These are phyloP conservation scores for Sylvia atricapilla DNA, from an alignment of 2,113 vertebrate genomes.

Conservation along the genomic window DNA sequence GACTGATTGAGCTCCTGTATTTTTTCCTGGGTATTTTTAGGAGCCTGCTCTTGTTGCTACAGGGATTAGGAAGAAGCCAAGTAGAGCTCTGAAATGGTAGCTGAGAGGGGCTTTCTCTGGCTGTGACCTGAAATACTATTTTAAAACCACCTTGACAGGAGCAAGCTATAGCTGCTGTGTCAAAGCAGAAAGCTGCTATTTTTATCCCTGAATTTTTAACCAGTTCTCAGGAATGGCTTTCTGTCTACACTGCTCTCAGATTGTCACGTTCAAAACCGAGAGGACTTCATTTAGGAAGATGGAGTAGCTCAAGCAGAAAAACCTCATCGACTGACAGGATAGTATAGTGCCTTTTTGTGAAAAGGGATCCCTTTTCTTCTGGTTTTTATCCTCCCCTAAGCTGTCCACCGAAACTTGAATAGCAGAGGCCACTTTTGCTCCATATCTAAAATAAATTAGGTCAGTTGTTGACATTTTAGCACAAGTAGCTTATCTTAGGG, in stretches of 20 bases:
- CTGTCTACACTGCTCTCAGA: not conserved
- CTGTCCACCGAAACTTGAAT: not conserved
- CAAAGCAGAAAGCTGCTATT: conserved; percentile 15
- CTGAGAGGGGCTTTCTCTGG: conserved; percentile 16
- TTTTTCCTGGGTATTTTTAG: conserved; percentile 13
- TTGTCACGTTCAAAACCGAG: not conserved
- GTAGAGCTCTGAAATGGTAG: not conserved
- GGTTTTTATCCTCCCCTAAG: not conserved
- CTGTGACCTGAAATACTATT: not conserved
- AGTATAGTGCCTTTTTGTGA: not conserved
- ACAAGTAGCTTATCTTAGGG: conserved; percentile 58
- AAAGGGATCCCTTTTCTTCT: not conserved
- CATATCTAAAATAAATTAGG: conserved; percentile 24
- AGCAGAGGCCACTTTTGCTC: not conserved
- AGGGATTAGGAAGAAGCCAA: not conserved
- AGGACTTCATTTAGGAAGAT: not conserved
- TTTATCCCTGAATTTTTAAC: not conserved
- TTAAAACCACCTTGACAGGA: conserved; percentile 32
- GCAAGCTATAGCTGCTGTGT: not conserved
- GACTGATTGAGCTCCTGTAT: not conserved
- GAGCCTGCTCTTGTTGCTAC: not conserved
- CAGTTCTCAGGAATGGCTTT: not conserved
- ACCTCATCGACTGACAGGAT: not conserved
- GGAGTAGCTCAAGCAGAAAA: not conserved
- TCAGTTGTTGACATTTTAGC: conserved; percentile 40